Evolutionary conservation across 2,888 invertebrate genomes (phyloP).

Genomic region (Geotrupes spiniger): DNA sequence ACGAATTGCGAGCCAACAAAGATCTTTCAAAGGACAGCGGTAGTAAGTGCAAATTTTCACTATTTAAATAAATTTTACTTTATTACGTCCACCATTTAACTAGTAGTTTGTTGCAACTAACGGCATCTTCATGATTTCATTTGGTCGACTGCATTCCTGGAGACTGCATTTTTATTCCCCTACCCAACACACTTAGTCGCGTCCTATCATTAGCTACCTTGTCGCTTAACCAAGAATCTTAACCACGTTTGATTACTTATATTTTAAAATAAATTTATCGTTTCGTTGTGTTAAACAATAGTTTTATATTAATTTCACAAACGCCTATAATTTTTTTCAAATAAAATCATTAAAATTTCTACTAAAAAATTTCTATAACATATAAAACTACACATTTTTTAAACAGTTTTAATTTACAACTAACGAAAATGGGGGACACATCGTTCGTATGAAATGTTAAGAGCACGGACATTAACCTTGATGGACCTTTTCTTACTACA

Average conservation of each 20-base stretch:
- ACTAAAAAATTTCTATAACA: too few relatives aligned
- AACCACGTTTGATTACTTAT: not conserved
- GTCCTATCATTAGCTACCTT: not conserved
- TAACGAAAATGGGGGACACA: too few relatives aligned
- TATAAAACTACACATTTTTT: too few relatives aligned
- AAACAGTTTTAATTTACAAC: too few relatives aligned
- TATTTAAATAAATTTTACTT: not conserved
- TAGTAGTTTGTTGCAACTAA: too few relatives aligned
- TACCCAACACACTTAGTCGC: constrained; percentile 1
- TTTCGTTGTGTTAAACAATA: too few relatives aligned
- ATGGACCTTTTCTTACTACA: not conserved
- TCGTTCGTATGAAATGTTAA: not conserved
- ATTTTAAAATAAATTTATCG: not conserved
- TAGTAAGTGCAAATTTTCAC: constrained; percentile 28
- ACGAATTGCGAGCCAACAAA: constrained; percentile 11
- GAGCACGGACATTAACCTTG: not conserved
- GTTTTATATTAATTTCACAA: too few relatives aligned
- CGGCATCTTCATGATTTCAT: constrained; percentile 35
- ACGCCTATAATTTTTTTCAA: too few relatives aligned
- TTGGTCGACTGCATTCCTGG: constrained; percentile 37
- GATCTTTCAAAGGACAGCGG: constrained; percentile 24
- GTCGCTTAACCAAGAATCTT: not conserved
- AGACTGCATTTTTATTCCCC: constrained; percentile 29
- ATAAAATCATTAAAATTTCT: too few relatives aligned
- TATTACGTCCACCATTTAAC: too few relatives aligned